Base-by-base conservation (phyloP, 2,113 vertebrate species). In the Ptilonorhynchus violaceus region DNA sequence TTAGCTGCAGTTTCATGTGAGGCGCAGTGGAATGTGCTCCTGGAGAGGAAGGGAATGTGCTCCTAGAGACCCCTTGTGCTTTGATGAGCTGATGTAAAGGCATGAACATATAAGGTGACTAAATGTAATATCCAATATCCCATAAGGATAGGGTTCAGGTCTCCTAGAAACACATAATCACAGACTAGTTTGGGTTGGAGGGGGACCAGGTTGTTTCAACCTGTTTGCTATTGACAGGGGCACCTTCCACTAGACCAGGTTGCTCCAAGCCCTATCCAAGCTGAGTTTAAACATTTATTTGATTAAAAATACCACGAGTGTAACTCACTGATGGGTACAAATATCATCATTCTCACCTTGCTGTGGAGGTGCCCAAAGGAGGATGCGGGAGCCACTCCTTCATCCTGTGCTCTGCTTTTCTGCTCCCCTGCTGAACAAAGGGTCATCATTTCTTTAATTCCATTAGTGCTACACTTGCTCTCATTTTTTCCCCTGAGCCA, bases 391-490 rank as follows among this genome's bases (percentile, higher is more conserved):
- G 55, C 35, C 3, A 0, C 30, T 24, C 20, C 70, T 55, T 59
- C 4, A 1, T 46, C 70, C 52, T 0, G 0, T 5, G 7, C 69
- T 83, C 52, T 0, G 2, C 23, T 33, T 55, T n/a, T 17, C 24
- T 1, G 0, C 44, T 86, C 30, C 30, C 22, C 11, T 2, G 0
- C 58, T n/a, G 37, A 50, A 30, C 16, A 27, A 81, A 74, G 25
- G 92, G 72, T 95, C 59, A 41, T 58, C 72, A 13, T 39, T 16
- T 12, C 73, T 82, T 87, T 79, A 52, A 67, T 85, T 85, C 30
- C 42, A n/a, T 66, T 18, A 41, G 17, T 27, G 19, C 52, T 72
- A 39, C 82, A 76, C 60, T 79, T 24, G 23, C 67, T 28, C 5
- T 4, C 0, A 0, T 28, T 10, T 42, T 33, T 46, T n/a, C 23